Evolutionary conservation across 2,113 vertebrate species (phyloP).

Genomic region (Columbina picui): DNA sequence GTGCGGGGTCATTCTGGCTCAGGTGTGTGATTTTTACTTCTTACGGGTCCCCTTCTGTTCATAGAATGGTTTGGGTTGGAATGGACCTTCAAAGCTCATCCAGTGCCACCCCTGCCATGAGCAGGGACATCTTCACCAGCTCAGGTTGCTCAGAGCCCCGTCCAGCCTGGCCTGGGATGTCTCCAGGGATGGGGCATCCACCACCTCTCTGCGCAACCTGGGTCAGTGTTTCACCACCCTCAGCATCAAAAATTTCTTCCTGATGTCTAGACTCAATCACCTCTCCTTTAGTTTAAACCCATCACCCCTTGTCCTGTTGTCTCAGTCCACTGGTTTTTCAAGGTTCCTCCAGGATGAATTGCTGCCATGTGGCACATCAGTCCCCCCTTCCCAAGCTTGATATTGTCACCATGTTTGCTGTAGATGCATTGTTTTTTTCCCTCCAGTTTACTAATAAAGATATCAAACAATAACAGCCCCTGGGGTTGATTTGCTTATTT

Average conservation of each 20-base stretch:
- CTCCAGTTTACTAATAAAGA: background rate
- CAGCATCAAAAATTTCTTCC: too few species aligned
- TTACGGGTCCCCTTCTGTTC: background rate
- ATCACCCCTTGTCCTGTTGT: background rate
- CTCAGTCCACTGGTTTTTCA: background rate
- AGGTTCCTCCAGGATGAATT: background rate
- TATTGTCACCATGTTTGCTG: background rate
- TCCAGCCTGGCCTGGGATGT: too few species aligned
- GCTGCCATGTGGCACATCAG: fast-evolving
- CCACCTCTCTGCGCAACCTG: too few species aligned
- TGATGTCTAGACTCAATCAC: too few species aligned
- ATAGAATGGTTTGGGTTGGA: too few species aligned
- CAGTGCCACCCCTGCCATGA: too few species aligned
- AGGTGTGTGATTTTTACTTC: background rate
- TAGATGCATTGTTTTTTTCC: background rate
- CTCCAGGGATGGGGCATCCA: too few species aligned
- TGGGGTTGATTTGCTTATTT: background rate
- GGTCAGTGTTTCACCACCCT: too few species aligned
- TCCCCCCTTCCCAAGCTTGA: background rate
- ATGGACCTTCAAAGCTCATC: too few species aligned
- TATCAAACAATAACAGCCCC: background rate
- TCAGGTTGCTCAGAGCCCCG: too few species aligned
- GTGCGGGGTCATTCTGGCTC: background rate
- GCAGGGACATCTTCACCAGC: too few species aligned
- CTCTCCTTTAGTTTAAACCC: too few species aligned